Conservation (phyloP, 2,888 invertebrate species). For the Ischnus inquisitorius region DNA sequence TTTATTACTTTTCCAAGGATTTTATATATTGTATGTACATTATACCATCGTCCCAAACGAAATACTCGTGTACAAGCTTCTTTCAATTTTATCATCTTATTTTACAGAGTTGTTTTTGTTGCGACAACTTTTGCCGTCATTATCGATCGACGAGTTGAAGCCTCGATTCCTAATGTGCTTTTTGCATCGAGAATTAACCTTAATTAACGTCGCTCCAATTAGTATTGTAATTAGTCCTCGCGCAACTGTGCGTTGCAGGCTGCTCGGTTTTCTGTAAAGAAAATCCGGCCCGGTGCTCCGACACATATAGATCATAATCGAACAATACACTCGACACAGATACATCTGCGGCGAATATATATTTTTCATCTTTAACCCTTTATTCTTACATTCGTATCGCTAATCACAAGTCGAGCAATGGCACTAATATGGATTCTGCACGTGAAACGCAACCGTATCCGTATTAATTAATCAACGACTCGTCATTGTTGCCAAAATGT, state of each 20-base stretch:
- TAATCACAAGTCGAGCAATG: constrained; percentile 4
- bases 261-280: constrained; percentile 23
- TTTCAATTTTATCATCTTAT: background rate
- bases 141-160: background rate
- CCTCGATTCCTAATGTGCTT: background rate
- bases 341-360: background rate
- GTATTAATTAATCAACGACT: constrained; percentile 51
- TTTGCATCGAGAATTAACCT: constrained; percentile 32
- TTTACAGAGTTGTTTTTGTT: background rate
- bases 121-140: background rate
- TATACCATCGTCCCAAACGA: background rate
- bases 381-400: constrained; percentile 36
- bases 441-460: constrained; percentile 31
- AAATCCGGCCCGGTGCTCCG: background rate
- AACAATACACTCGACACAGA: constrained; percentile 30
- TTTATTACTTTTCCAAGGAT: constrained; percentile 1
- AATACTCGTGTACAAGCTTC: background rate
- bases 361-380: constrained; percentile 49
- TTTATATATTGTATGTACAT: background rate
- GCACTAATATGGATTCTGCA: constrained; percentile 17
- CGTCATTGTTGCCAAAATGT: constrained; percentile 51
- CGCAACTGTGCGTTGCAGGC: constrained; percentile 3
- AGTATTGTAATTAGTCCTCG: constrained; percentile 58
- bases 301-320: constrained; percentile 18
- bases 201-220: constrained; percentile 64